These are phyloP conservation scores for Meiosimyza decipiens DNA, from an alignment of 2,888 invertebrate genomes.

Conservation along the genomic window DNA sequence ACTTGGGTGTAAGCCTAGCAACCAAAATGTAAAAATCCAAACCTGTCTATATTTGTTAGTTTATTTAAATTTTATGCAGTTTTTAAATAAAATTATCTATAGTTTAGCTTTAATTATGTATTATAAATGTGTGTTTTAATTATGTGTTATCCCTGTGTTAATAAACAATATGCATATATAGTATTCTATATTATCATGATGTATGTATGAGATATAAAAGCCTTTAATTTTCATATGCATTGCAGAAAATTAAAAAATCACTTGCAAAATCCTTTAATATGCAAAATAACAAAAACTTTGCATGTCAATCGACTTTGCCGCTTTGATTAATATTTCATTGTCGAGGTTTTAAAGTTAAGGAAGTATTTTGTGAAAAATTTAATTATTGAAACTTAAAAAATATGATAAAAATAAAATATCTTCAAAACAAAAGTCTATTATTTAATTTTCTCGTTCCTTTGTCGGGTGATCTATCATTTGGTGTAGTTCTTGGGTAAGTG, in stretches of 20 bases:
- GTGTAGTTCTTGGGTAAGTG: no score
- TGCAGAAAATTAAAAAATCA: neutral
- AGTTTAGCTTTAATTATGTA: slow-evolving; percentile 9
- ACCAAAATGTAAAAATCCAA: no score
- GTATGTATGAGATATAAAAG: neutral
- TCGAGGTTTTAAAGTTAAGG: no score
- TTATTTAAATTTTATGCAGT: slow-evolving; percentile 1
- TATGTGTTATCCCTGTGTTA: slow-evolving; percentile 19
- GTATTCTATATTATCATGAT: neutral
- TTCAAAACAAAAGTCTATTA: no score
- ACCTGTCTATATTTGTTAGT: neutral
- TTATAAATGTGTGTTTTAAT: slow-evolving; percentile 6
- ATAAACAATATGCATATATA: neutral
- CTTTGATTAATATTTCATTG: no score
- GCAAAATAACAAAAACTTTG: slow-evolving; percentile 2
- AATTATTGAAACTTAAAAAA: no score
- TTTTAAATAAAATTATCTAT: neutral
- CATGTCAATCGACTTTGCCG: no score
- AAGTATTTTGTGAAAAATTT: no score
- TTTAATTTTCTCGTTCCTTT: no score
- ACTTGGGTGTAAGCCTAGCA: no score
- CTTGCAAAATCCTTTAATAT: slow-evolving; percentile 15
- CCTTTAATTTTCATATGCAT: slow-evolving; percentile 2
- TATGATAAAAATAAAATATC: no score
- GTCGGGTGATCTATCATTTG: no score